Conservation (phyloP, 2,797 vertebrate genomes). For the Remorina albescens region DNA sequence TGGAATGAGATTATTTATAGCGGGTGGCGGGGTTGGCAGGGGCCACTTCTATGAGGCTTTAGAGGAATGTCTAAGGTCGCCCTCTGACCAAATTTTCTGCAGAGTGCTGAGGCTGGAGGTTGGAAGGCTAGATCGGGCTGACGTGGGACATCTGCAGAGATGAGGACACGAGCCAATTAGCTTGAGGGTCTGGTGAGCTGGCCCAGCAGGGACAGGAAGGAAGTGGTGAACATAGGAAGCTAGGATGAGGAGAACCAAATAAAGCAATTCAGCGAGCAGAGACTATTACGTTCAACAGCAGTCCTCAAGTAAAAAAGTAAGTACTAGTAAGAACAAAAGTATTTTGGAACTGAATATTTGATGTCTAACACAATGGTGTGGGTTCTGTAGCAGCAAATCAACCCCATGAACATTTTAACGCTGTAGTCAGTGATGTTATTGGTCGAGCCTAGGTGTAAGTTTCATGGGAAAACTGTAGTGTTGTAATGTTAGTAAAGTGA, state of each 20-base stretch:
- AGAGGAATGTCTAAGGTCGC: slow-evolving; percentile 83
- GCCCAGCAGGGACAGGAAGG: slow-evolving; percentile 68
- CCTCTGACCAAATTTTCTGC: slow-evolving; percentile 69
- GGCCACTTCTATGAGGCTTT: slow-evolving; percentile 74
- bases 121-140: slow-evolving; percentile 57
- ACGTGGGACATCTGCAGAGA: slow-evolving; percentile 74
- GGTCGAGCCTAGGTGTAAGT: neutral
- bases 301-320: no score
- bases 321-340: no score
- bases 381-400: neutral
- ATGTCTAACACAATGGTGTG: no score
- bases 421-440: neutral
- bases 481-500: no score
- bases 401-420: neutral
- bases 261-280: slow-evolving; percentile 47
- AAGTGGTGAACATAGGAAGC: slow-evolving; percentile 64
- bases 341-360: neutral
- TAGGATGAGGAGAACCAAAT: slow-evolving; percentile 61
- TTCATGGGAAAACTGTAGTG: neutral
- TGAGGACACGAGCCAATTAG: slow-evolving; percentile 59
- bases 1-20: slow-evolving; percentile 83
- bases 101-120: slow-evolving; percentile 54
- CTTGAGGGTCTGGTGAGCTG: slow-evolving; percentile 51
- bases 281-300: slow-evolving; percentile 1
- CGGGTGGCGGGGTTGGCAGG: slow-evolving; percentile 62